Conservation (phyloP, 2,113 vertebrate species). For the Probosciger aterrimus region DNA sequence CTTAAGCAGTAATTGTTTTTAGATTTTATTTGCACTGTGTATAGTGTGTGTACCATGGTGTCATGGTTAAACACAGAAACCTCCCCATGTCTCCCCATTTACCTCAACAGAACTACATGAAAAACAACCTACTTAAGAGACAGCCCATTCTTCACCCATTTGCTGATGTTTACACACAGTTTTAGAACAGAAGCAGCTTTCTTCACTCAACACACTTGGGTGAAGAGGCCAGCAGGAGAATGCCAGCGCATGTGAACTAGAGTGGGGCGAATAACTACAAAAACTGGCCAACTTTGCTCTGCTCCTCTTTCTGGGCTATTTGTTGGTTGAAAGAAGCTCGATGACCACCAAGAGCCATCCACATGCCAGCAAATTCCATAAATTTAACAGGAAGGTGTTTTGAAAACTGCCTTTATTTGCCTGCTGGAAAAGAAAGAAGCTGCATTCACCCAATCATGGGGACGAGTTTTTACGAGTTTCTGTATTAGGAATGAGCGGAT, state of each 20-base stretch:
- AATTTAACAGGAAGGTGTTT: neutral
- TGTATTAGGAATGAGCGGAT: neutral
- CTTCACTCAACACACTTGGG: conserved; percentile 61
- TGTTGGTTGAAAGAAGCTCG: neutral
- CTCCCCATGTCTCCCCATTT: conserved; percentile 37
- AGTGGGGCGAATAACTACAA: neutral
- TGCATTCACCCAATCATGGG: neutral
- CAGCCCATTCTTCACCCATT: conserved; percentile 44
- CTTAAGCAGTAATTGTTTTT: conserved; percentile 35
- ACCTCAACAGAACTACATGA: conserved; percentile 42
- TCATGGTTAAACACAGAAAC: conserved; percentile 37
- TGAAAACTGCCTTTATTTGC: neutral
- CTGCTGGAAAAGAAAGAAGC: neutral
- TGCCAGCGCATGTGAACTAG: conserved; percentile 16
- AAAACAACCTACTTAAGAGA: conserved; percentile 57
- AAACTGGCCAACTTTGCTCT: neutral
- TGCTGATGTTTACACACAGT: conserved; percentile 56
- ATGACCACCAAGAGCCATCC: neutral
- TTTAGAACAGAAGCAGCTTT: conserved; percentile 61
- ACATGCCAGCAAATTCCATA: neutral
- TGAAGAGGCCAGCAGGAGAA: conserved; percentile 63
- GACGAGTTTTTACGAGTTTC: conserved; percentile 39
- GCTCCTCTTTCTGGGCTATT: neutral
- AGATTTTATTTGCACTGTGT: conserved; percentile 54
- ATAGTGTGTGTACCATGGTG: conserved; percentile 12